Percentiles rank a stretch among this genome's conserved stretches.
Conservation (phyloP, 2,888 invertebrate genomes). For the Athetis lepigone region DNA sequence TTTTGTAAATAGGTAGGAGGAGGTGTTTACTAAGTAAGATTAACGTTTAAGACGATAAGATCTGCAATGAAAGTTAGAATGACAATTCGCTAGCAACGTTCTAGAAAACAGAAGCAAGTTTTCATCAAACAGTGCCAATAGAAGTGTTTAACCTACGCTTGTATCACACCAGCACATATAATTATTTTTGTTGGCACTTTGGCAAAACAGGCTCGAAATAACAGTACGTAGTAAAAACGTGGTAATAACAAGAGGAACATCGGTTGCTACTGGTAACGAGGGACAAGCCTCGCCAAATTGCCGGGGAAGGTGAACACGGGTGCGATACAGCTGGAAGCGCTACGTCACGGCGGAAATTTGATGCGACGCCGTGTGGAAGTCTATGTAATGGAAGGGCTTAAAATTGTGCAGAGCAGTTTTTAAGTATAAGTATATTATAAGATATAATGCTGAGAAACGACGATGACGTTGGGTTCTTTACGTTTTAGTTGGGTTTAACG, state of each 20-base stretch:
- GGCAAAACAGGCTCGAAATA: constrained; percentile 47
- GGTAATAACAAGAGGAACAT: constrained; percentile 62
- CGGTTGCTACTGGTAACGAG: constrained; percentile 59
- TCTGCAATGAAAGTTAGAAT: too few species aligned
- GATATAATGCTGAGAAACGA: too few species aligned
- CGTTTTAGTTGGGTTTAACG: too few species aligned
- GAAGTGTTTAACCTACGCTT: neutral
- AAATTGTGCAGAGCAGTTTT: constrained; percentile 9
- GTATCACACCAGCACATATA: constrained; percentile 28
- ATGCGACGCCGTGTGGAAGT: constrained; percentile 32
- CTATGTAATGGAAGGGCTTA: constrained; percentile 4
- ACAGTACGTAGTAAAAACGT: constrained; percentile 55
- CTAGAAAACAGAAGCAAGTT: constrained; percentile 6
- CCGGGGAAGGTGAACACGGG: constrained; percentile 62
- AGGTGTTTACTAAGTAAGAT: too few species aligned
- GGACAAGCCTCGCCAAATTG: constrained; percentile 66
- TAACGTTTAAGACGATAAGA: too few species aligned
- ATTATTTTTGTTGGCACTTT: constrained; percentile 38
- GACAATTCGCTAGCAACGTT: too few species aligned
- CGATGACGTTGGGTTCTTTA: too few species aligned
- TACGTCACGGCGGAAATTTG: constrained; percentile 59
- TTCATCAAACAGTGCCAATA: neutral
- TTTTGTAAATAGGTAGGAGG: too few species aligned
- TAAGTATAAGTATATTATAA: neutral
- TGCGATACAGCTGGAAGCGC: constrained; percentile 58